Evolutionary conservation across 23 tunicate species (phyloP).

Genomic region (Oikopleura dioica): DNA sequence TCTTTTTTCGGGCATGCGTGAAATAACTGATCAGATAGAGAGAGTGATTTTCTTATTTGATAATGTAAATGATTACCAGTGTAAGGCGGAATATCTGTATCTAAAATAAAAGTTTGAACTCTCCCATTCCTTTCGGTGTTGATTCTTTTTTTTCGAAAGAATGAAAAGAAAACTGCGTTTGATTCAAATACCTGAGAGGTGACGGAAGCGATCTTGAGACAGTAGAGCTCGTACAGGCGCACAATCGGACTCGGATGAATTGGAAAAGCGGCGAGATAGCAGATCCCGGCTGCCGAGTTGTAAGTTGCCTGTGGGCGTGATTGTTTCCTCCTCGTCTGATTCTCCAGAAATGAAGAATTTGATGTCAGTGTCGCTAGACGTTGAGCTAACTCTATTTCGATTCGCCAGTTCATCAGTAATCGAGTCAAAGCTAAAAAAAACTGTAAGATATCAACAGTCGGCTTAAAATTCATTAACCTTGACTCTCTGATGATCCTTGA

Average conservation of each 20-base stretch:
- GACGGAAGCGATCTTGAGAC: not conserved
- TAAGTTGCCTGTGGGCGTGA: not conserved
- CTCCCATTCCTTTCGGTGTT: no score
- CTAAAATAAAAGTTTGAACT: no score
- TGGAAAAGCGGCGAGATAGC: not conserved
- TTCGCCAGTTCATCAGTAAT: not conserved
- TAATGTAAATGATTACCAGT: no score
- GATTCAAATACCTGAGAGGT: not conserved
- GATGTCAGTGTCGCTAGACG: not conserved
- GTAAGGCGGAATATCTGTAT: no score
- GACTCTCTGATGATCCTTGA: not conserved
- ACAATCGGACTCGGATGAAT: constrained; percentile 8
- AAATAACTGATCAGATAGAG: no score
- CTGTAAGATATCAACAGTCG: no score
- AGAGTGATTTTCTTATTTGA: no score
- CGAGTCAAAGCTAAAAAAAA: constrained; percentile 12
- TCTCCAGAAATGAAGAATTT: constrained; percentile 8
- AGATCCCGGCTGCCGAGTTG: not conserved
- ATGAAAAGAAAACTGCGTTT: no score
- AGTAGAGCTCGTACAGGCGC: not conserved
- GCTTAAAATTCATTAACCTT: no score
- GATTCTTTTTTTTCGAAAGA: no score
- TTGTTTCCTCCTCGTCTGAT: not conserved
- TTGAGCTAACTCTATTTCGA: not conserved
- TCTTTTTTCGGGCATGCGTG: no score